Evolutionary conservation across 1,140 invertebrate genomes (phyloP), one percentile per base, ranked within the genome.

Genomic region (Heterodera carotae): DNA sequence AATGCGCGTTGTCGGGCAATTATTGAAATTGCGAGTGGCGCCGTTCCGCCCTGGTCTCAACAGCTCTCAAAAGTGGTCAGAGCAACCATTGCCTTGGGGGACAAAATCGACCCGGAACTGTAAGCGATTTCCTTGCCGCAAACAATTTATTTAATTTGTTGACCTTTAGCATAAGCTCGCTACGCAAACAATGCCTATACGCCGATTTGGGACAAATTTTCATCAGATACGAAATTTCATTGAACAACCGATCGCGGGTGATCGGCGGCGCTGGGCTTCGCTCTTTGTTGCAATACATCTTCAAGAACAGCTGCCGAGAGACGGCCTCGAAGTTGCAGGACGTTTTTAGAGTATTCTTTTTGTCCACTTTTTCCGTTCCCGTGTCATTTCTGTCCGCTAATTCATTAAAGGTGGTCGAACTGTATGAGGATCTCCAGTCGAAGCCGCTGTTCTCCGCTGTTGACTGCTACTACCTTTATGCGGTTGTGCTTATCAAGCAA

Each of bases 121-220:
- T 78, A 33, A 0, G 69, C 62, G 33, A 0, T 29, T 75, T 18
- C 25, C 12, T n/a, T 10, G 25, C 48, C 60, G 29, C n/a, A 22
- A 33, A 33, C 15, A 5, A 31, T 29, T 25, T 31, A n/a, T 18
- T 36, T 15, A 48, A 27, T 22, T 25, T 10, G n/a, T n/a, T n/a
- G 78, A 6, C 53, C 25, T n/a, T 31, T 15, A 78, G 77, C 56
- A 78, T 76, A 43, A 48, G 31, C n/a, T 33, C 34, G 31, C 56
- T 78, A 2, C 60, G 39, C 34, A 31, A 34, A 29, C 39, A 78
- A 31, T 78, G 75, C 27, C 36, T 31, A 0, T 39, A 69, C 36
- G 77, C 77, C 7, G 77, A 77, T 34, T 53, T 78, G 74, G 77
- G 77, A 18, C 76, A 78, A 69, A 27, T 78, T 29, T 78, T 78